A percentile compares a stretch with the other conserved stretches of the same genome.
Evolutionary conservation across 2,797 vertebrate genomes (phyloP).

Genomic region (Tokudaia muenninki): DNA sequence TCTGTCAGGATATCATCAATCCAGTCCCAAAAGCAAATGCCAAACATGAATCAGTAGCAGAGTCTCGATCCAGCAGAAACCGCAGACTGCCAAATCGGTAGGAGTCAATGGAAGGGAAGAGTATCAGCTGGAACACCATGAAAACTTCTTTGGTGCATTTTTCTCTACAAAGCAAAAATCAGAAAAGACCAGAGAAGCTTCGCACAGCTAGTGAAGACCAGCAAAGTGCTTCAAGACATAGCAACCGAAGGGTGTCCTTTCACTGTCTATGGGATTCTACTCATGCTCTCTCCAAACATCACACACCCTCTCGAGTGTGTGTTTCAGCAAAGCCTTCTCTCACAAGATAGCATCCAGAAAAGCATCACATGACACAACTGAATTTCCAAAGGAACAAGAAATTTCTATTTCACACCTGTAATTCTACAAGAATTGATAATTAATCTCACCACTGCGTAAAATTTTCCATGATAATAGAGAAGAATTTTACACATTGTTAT

Average conservation of each 20-base stretch:
- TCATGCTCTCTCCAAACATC: neutral
- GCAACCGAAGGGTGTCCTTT: neutral
- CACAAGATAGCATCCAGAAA: neutral
- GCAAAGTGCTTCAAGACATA: neutral
- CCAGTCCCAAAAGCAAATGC: neutral
- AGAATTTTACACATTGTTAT: neutral
- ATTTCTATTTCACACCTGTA: neutral
- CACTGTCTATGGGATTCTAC: neutral
- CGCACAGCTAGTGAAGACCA: neutral
- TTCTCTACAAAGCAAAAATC: neutral
- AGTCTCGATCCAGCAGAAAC: neutral
- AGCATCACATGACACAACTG: neutral
- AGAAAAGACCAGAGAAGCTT: neutral
- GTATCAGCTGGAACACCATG: neutral
- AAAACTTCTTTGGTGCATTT: neutral
- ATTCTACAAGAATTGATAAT: conserved; percentile 12
- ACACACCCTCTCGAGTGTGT: neutral
- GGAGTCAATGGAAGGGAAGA: neutral
- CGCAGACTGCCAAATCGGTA: neutral
- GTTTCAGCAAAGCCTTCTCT: neutral
- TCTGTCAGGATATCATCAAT: neutral
- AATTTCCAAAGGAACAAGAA: neutral
- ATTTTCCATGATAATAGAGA: conserved; percentile 35
- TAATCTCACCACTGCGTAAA: neutral
- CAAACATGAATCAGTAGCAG: neutral